Percentiles rank a stretch among this genome's conserved stretches.
Conservation (phyloP, 1,140 invertebrate species). For the Drosophila asahinai region DNA sequence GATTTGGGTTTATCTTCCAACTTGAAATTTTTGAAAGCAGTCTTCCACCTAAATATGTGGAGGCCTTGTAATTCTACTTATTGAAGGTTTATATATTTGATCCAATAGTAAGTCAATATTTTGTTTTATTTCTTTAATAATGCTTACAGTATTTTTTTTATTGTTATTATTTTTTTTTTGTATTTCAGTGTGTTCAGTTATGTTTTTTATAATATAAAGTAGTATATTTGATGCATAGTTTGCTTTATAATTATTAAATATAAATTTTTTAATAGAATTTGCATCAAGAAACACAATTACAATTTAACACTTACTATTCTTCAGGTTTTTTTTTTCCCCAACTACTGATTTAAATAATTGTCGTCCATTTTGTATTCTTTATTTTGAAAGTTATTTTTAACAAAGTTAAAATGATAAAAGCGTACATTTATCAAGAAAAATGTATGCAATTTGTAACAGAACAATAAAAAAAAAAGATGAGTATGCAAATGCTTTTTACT, state of each 20-base stretch:
- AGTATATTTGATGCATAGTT: slow-evolving; percentile 56
- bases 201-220: slow-evolving; percentile 53
- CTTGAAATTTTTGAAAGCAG: slow-evolving; percentile 25
- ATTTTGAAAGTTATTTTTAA: slow-evolving; percentile 66
- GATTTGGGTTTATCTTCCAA: slow-evolving; percentile 9
- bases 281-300: slow-evolving; percentile 68
- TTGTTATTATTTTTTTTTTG: slow-evolving; percentile 23
- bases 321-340: slow-evolving; percentile 28
- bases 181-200: slow-evolving; percentile 47
- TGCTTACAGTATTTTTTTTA: slow-evolving; percentile 43
- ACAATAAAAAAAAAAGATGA: slow-evolving; percentile 47
- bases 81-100: slow-evolving; percentile 45
- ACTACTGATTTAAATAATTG: slow-evolving; percentile 58
- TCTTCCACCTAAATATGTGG: slow-evolving; percentile 19
- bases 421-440: slow-evolving; percentile 44
- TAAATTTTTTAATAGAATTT: slow-evolving; percentile 58
- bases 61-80: slow-evolving; percentile 43
- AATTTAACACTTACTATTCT: slow-evolving; percentile 55
- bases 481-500: slow-evolving; percentile 62
- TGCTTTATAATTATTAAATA: slow-evolving; percentile 69
- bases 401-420: slow-evolving; percentile 74
- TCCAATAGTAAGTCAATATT: slow-evolving; percentile 41
- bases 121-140: slow-evolving; percentile 41
- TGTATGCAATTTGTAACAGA: slow-evolving; percentile 29
- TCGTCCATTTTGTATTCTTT: slow-evolving; percentile 32